phyloP scores from a whole-genome alignment of 2,888 invertebrate species.

The Neria commutata region DNA sequence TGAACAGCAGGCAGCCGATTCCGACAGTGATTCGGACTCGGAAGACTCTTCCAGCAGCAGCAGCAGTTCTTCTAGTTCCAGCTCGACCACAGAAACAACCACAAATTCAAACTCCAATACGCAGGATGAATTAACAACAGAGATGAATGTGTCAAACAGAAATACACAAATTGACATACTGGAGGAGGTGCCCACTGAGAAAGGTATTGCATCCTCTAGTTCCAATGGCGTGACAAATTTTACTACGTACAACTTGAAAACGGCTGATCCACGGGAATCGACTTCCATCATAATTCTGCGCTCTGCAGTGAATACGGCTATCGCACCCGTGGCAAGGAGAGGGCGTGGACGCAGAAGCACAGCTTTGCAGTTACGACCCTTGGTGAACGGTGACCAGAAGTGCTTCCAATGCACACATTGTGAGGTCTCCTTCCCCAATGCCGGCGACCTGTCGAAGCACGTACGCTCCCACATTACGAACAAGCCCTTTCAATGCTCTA shows the following conservation, averaged over 20 bases:
- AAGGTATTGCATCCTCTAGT: conserved; percentile 23
- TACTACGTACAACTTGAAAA: conserved; percentile 18
- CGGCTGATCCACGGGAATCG: conserved; percentile 48
- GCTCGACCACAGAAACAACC: conserved; percentile 20
- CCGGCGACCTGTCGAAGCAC: conserved; percentile 62
- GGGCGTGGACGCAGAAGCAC: conserved; percentile 51
- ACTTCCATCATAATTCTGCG: conserved; percentile 51
- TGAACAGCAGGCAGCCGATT: conserved; percentile 31
- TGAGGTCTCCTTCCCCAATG: conserved; percentile 59
- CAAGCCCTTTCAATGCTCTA: conserved; percentile 61
- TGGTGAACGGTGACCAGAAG: conserved; percentile 43
- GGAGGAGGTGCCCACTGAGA: conserved; percentile 18
- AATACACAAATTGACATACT: not conserved
- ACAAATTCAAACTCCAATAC: conserved; percentile 38
- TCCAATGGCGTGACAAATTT: conserved; percentile 7
- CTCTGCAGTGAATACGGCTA: conserved; percentile 31
- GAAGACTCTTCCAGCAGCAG: conserved; percentile 39
- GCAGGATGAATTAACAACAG: conserved; percentile 30
- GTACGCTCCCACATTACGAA: conserved; percentile 61
- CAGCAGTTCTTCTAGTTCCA: conserved; percentile 23
- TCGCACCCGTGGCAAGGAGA: conserved; percentile 32
- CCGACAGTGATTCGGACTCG: conserved; percentile 39
- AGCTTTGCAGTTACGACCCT: conserved; percentile 29
- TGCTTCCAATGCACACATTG: conserved; percentile 61
- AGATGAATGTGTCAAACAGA: not conserved